A percentile compares a stretch with the other conserved stretches of the same genome.
phyloP scores from a whole-genome alignment of 2,888 invertebrate species.

The Cactoblastis cactorum region DNA sequence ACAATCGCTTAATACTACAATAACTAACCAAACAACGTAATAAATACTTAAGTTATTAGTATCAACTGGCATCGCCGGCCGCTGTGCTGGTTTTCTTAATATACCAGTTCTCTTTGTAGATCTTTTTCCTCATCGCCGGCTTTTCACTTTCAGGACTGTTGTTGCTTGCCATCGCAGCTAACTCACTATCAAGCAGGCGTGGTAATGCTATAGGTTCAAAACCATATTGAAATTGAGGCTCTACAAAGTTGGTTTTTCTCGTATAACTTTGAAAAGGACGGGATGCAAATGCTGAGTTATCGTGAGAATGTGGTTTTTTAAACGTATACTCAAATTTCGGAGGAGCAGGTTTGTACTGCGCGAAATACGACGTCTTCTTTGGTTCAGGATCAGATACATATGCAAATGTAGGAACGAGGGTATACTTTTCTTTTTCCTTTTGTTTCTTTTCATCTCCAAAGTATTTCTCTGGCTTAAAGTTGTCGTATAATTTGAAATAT shows the following conservation, averaged over 20 bases:
- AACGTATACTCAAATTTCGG: constrained; percentile 50
- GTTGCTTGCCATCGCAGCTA: constrained; percentile 67
- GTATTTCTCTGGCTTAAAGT: constrained; percentile 51
- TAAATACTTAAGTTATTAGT: constrained; percentile 52
- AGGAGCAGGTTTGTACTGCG: constrained; percentile 48
- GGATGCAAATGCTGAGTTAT: constrained; percentile 54
- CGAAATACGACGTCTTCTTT: constrained; percentile 46
- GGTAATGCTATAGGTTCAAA: constrained; percentile 66
- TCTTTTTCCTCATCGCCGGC: constrained; percentile 61
- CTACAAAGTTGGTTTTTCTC: constrained; percentile 59
- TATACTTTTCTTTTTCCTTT: constrained; percentile 49
- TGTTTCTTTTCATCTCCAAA: constrained; percentile 38
- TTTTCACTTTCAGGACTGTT: constrained; percentile 60
- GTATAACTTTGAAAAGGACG: constrained; percentile 46
- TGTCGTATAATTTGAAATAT: constrained; percentile 59
- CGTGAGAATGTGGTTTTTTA: constrained; percentile 41
- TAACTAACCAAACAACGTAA: constrained; percentile 33
- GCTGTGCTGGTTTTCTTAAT: constrained; percentile 66
- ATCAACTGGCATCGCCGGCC: constrained; percentile 61
- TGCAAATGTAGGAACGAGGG: constrained; percentile 36
- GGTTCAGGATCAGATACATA: constrained; percentile 37
- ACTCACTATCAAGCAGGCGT: constrained; percentile 58
- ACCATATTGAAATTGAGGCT: constrained; percentile 72
- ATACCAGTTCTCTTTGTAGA: constrained; percentile 71
- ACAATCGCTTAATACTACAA: constrained; percentile 19